Percentiles rank a stretch among this genome's conserved stretches.
Conservation (phyloP, 2,797 vertebrate species). For the Ciconia nigra region DNA sequence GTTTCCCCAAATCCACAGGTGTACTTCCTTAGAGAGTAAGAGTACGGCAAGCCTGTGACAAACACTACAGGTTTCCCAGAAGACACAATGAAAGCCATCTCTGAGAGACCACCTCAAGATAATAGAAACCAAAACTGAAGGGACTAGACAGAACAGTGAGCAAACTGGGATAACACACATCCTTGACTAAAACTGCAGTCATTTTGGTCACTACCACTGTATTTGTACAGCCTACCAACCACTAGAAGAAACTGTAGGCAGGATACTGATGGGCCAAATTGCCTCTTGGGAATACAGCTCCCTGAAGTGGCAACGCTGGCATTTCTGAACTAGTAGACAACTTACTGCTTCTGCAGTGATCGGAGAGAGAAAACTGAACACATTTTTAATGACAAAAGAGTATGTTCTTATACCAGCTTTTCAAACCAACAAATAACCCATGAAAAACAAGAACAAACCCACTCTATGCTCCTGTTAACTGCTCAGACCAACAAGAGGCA, state of each 20-base stretch:
- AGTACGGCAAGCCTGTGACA: neutral
- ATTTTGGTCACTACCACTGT: neutral
- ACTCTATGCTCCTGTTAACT: neutral
- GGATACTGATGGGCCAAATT: neutral
- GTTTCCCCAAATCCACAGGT: neutral
- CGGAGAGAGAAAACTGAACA: neutral
- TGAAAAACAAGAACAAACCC: neutral
- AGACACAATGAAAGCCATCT: neutral
- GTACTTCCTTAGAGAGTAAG: neutral
- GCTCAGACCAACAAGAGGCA: neutral
- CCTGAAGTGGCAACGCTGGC: rapidly evolving
- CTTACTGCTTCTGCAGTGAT: neutral
- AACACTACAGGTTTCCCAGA: neutral
- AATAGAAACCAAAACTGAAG: neutral
- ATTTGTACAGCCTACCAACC: neutral
- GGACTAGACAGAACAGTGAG: neutral
- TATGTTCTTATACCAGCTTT: neutral
- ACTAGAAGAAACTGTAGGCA: neutral
- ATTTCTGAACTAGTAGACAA: neutral
- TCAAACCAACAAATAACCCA: neutral
- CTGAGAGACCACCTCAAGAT: neutral
- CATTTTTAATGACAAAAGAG: neutral
- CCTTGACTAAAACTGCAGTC: neutral
- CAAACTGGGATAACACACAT: neutral
- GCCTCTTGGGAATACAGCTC: neutral